phyloP scores from a whole-genome alignment of 2,113 vertebrate species.

The Hylia prasina region DNA sequence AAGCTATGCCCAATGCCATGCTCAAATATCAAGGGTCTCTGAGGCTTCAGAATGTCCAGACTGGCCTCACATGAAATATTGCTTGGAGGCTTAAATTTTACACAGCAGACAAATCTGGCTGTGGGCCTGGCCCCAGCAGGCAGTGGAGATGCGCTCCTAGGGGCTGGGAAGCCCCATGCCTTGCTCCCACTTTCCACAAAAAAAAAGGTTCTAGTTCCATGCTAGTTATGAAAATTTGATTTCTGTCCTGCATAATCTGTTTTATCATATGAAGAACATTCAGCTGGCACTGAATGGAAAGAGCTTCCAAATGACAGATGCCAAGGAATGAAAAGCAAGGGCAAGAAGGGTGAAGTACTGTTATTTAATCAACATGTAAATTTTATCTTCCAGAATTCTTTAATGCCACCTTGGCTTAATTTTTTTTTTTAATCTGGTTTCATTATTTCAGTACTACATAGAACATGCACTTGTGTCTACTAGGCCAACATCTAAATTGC shows the following conservation, averaged over 20 bases:
- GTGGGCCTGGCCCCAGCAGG: neutral
- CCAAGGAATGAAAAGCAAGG: slow-evolving; percentile 2
- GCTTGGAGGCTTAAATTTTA: neutral
- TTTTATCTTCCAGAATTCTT: neutral
- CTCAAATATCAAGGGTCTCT: neutral
- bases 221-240: neutral
- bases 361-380: slow-evolving; percentile 31
- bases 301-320: neutral
- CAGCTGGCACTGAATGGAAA: neutral
- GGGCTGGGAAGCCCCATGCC: neutral
- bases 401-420: neutral
- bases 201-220: neutral
- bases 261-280: neutral
- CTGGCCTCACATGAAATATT: neutral
- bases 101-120: neutral
- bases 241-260: neutral
- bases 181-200: neutral
- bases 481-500: neutral
- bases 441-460: neutral
- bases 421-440: neutral
- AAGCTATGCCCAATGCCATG: fast-evolving
- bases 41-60: neutral
- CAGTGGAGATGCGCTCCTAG: neutral
- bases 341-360: neutral
- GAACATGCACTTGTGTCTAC: neutral